Percentiles rank a stretch among this genome's conserved stretches.
Evolutionary conservation across 2,888 invertebrate species (phyloP).

Genomic region (Caenorhabditis becei): DNA sequence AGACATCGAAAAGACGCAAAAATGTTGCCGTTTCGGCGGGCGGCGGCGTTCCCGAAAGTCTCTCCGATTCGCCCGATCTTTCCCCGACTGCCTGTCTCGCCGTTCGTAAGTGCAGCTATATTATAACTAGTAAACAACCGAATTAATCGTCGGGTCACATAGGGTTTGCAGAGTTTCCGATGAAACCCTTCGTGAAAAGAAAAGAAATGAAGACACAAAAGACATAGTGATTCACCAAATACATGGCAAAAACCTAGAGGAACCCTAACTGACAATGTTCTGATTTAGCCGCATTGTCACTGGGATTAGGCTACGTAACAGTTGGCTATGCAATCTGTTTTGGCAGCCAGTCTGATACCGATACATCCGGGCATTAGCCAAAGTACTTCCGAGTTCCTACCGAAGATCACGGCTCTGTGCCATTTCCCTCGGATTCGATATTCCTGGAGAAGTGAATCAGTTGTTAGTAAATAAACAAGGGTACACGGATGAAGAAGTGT

Average conservation of each 20-base stretch:
- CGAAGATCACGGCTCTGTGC: background rate
- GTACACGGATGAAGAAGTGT: conserved; percentile 30
- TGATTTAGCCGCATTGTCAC: background rate
- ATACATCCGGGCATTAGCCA: background rate
- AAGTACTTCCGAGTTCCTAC: background rate
- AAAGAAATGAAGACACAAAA: conserved; percentile 10
- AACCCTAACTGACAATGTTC: no score
- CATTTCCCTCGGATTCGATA: no score
- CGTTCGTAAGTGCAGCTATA: conserved; percentile 46
- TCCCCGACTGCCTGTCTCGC: background rate
- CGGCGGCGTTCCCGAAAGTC: conserved; percentile 12
- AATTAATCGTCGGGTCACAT: conserved; percentile 33
- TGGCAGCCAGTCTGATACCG: background rate
- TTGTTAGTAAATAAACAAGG: conserved; percentile 29
- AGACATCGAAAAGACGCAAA: background rate
- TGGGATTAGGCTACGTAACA: conserved; percentile 11
- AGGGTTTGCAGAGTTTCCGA: conserved; percentile 40
- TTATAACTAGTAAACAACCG: conserved; percentile 53
- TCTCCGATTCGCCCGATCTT: conserved; percentile 1
- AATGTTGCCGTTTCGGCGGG: conserved; percentile 31
- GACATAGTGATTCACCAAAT: conserved; percentile 34
- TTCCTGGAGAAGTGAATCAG: no score
- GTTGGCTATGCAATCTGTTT: background rate
- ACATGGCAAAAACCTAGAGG: no score
- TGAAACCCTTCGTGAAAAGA: conserved; percentile 19